Percentiles rank a stretch among this genome's conserved stretches.
Evolutionary conservation across 64 coral and sea anemone species (phyloP).

Genomic region (Platygyra sinensis): DNA sequence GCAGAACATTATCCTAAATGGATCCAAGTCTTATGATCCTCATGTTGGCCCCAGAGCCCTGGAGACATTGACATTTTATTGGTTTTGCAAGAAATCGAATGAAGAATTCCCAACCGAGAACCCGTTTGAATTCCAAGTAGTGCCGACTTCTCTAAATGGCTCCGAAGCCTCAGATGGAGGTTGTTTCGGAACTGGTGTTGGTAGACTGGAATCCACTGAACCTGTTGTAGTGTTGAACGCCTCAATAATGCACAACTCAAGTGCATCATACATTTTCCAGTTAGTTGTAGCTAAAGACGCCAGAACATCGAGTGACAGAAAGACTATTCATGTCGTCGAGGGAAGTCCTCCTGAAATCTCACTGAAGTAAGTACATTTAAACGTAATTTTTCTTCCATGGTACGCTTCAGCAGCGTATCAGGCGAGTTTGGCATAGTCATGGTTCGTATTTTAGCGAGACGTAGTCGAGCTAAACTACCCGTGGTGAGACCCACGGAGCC

Average conservation of each 20-base stretch:
- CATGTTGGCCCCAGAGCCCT: too few relatives aligned
- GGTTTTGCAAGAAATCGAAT: constrained; percentile 19
- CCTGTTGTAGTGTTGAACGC: constrained; percentile 8
- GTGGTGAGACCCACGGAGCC: too few relatives aligned
- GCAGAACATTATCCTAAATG: constrained; percentile 15
- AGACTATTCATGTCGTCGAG: constrained; percentile 5
- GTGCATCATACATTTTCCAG: not conserved
- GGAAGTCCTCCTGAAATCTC: constrained; percentile 8
- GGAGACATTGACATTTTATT: constrained; percentile 1
- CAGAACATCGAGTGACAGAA: not conserved
- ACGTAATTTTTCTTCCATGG: not conserved
- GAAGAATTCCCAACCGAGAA: not conserved
- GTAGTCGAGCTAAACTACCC: too few relatives aligned
- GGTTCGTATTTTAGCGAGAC: too few relatives aligned
- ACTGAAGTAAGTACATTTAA: not conserved
- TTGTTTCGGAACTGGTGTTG: constrained; percentile 15
- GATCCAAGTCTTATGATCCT: constrained; percentile 18
- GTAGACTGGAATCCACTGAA: not conserved
- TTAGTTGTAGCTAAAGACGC: not conserved
- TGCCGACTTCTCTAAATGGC: not conserved
- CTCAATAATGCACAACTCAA: not conserved
- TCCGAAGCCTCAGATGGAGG: not conserved
- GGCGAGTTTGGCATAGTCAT: too few relatives aligned
- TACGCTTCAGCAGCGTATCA: too few relatives aligned
- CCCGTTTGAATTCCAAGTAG: not conserved